phyloP scores from a whole-genome alignment of 2,113 vertebrate genomes.

The Pandion haliaetus region DNA sequence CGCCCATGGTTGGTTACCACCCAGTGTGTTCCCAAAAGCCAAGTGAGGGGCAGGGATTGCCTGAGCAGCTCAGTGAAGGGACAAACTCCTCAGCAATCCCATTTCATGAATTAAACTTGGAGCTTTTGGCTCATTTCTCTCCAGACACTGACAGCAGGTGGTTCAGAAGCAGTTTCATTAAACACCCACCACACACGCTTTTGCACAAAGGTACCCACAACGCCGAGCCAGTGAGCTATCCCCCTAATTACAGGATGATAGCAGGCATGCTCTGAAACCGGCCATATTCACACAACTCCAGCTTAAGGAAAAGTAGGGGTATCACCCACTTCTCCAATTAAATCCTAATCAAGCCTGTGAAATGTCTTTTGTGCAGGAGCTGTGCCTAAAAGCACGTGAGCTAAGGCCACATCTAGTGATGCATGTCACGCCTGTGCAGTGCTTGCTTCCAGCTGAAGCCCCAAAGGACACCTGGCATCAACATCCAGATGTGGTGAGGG shows the following conservation, averaged over 20 bases:
- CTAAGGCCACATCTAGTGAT: background rate
- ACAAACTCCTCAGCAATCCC: background rate
- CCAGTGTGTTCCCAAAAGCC: background rate
- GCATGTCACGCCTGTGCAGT: accelerated
- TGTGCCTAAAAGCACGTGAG: background rate
- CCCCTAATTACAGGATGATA: background rate
- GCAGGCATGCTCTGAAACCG: background rate
- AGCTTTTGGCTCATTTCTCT: background rate
- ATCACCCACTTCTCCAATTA: background rate
- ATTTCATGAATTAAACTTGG: background rate
- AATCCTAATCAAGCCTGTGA: background rate
- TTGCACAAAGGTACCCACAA: background rate
- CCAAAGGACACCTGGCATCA: background rate
- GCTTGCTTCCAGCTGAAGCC: background rate
- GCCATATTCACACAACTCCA: background rate
- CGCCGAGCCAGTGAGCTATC: background rate
- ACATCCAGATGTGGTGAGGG: accelerated
- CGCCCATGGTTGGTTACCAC: background rate
- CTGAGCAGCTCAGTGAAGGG: background rate
- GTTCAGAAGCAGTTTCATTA: background rate
- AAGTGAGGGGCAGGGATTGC: background rate
- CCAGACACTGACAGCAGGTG: background rate
- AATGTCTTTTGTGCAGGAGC: background rate
- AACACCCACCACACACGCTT: background rate
- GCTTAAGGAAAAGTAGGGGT: background rate